These are phyloP conservation scores for Neopipo cinnamomea DNA, from an alignment of 2,113 vertebrate genomes.

Conservation along the genomic window DNA sequence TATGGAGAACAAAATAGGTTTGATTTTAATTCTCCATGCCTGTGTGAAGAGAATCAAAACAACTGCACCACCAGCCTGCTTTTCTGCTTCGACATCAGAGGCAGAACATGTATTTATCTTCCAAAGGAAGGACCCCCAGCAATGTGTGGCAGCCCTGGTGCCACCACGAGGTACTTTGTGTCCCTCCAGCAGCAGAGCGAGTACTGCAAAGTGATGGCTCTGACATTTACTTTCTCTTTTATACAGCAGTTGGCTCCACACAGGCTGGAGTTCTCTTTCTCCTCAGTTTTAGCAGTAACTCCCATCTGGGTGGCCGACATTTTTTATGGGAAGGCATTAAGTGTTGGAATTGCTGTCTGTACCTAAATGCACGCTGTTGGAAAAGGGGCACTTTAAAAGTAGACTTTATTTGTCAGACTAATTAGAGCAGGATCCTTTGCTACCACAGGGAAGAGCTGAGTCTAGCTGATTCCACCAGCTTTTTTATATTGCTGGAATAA, in stretches of 20 bases:
- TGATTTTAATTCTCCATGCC: background rate
- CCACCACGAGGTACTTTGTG: background rate
- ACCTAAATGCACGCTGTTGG: background rate
- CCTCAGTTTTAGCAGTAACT: background rate
- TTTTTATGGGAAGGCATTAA: background rate
- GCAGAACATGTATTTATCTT: background rate
- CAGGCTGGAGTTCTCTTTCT: background rate
- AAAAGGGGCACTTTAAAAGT: background rate
- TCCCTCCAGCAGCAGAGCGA: background rate
- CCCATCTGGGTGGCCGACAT: background rate
- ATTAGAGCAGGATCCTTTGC: background rate
- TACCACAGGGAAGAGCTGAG: background rate
- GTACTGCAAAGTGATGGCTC: background rate
- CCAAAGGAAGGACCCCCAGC: background rate
- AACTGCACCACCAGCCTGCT: background rate
- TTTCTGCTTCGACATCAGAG: background rate
- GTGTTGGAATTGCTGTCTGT: background rate
- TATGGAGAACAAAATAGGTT: background rate
- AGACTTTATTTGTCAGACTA: background rate
- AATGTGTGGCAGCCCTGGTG: background rate
- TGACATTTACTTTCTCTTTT: constrained; percentile 2
- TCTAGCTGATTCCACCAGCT: background rate
- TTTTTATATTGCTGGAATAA: background rate
- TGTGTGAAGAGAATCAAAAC: background rate
- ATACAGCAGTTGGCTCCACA: background rate